phyloP scores from a whole-genome alignment of 2,888 invertebrate species.

The Netelia virgata region DNA sequence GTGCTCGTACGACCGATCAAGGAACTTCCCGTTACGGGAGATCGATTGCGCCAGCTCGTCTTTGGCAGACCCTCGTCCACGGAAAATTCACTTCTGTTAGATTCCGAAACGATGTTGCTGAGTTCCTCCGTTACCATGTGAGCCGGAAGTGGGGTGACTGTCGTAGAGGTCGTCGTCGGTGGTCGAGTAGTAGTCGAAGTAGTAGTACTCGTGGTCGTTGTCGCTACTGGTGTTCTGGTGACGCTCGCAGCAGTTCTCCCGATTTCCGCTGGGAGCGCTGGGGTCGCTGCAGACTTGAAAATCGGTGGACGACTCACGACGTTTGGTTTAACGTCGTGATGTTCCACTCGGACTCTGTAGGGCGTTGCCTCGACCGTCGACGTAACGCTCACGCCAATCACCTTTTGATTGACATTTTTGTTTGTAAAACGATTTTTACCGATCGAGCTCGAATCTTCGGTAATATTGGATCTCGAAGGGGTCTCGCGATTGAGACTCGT shows the following conservation, averaged over 20 bases:
- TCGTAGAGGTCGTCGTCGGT: constrained; percentile 68
- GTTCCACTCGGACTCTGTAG: constrained; percentile 83
- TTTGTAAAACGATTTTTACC: constrained; percentile 53
- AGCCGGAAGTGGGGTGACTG: constrained; percentile 74
- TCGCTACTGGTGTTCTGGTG: constrained; percentile 75
- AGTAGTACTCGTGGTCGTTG: constrained; percentile 77
- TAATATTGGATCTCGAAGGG: constrained; percentile 66
- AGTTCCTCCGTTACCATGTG: constrained; percentile 83
- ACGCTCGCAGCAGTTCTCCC: constrained; percentile 62
- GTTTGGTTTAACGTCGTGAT: constrained; percentile 77
- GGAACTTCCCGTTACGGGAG: constrained; percentile 77
- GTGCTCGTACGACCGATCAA: constrained; percentile 58
- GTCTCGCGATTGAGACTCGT: constrained; percentile 53
- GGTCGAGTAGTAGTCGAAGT: constrained; percentile 36
- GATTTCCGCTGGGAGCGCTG: constrained; percentile 43
- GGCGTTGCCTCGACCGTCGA: constrained; percentile 88
- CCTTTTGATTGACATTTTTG: constrained; percentile 75
- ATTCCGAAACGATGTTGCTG: constrained; percentile 86
- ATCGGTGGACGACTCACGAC: constrained; percentile 73
- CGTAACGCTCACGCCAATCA: constrained; percentile 87
- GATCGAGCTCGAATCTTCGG: constrained; percentile 39
- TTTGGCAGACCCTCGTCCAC: constrained; percentile 87
- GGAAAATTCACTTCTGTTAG: constrained; percentile 87
- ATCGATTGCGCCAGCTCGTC: constrained; percentile 82
- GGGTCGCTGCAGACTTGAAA: constrained; percentile 64